These are phyloP conservation scores for Scolopax rusticola DNA, from an alignment of 2,797 vertebrate genomes.

Conservation along the genomic window DNA sequence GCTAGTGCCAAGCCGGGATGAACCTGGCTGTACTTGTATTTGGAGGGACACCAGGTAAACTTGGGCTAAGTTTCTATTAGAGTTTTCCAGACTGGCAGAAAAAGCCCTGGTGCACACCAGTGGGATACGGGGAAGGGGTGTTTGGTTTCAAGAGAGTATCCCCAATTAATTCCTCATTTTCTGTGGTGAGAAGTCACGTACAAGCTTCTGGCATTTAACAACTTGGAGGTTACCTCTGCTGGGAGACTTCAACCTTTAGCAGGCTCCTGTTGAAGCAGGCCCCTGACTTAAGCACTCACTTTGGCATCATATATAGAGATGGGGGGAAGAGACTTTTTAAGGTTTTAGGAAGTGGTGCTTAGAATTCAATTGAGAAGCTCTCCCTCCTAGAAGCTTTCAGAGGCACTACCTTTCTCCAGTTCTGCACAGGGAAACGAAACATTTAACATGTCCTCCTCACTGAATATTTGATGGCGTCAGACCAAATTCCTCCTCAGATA, in stretches of 20 bases:
- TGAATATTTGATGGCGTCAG: neutral
- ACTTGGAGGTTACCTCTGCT: neutral
- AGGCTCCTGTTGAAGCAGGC: neutral
- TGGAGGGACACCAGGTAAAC: neutral
- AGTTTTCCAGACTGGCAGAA: neutral
- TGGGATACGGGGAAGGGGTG: neutral
- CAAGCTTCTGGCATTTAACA: neutral
- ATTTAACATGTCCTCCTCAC: neutral
- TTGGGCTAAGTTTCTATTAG: neutral
- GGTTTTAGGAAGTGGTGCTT: neutral
- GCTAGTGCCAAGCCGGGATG: neutral
- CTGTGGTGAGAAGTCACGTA: neutral
- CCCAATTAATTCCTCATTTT: neutral
- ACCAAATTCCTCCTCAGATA: neutral
- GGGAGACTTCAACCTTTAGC: neutral
- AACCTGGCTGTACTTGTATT: neutral
- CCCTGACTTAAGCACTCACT: neutral
- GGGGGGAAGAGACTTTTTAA: neutral
- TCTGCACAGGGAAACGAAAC: neutral
- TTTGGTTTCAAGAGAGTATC: neutral
- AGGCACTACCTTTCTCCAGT: neutral
- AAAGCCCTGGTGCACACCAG: neutral
- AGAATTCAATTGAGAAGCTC: neutral
- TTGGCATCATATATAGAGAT: neutral
- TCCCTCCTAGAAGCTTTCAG: neutral